These are phyloP conservation scores for Gobionotothen gibberifrons DNA, from an alignment of 2,797 vertebrate genomes.

Conservation along the genomic window DNA sequence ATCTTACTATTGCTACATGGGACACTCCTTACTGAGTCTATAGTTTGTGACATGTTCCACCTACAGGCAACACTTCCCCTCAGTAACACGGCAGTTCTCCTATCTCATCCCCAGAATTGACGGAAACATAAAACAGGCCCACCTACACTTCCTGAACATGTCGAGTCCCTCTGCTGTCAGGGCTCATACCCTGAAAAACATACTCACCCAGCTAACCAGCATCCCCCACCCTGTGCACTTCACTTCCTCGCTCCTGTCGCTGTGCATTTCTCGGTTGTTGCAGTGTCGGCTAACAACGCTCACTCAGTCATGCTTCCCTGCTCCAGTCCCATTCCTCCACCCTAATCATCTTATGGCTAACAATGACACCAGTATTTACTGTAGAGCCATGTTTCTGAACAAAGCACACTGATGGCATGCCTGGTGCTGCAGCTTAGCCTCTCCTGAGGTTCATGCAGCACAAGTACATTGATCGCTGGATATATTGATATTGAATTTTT, in stretches of 20 bases:
- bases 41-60: slow-evolving; percentile 27
- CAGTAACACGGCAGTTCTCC: neutral
- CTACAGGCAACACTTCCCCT: slow-evolving; percentile 16
- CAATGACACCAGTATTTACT: slow-evolving; percentile 67
- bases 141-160: slow-evolving; percentile 12
- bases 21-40: neutral
- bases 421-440: slow-evolving; percentile 23
- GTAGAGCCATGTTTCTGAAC: slow-evolving; percentile 46
- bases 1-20: too few relatives aligned
- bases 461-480: neutral
- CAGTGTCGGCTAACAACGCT: slow-evolving; percentile 52
- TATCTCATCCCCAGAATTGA: slow-evolving; percentile 1
- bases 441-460: neutral
- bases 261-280: slow-evolving; percentile 46
- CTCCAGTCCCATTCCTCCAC: slow-evolving; percentile 60
- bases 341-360: slow-evolving; percentile 77
- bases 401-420: slow-evolving; percentile 13
- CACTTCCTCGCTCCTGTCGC: slow-evolving; percentile 11
- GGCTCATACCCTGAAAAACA: slow-evolving; percentile 21
- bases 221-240: slow-evolving; percentile 10
- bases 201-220: slow-evolving; percentile 7
- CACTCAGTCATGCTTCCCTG: slow-evolving; percentile 63
- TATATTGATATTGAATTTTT: slow-evolving; percentile 2
- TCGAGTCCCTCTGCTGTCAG: slow-evolving; percentile 35
- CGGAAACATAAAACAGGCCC: neutral